These are phyloP conservation scores for Corapipo altera DNA, from an alignment of 2,113 vertebrate species.

Conservation along the genomic window DNA sequence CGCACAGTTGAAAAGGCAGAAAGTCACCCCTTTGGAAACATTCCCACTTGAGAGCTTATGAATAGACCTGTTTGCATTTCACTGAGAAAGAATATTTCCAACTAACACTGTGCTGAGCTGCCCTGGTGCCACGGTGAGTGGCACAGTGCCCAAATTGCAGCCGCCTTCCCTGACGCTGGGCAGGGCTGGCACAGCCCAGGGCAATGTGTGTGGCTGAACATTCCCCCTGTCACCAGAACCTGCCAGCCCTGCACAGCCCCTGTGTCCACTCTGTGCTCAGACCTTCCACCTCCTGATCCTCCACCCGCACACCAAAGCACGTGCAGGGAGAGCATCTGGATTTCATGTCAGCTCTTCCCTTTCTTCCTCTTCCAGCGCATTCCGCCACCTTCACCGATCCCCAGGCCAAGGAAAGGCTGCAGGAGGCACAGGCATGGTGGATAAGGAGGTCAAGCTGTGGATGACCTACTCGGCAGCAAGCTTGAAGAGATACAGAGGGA, in stretches of 20 bases:
- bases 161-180: accelerated
- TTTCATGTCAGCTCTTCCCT: neutral
- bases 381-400: neutral
- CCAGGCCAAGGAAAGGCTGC: accelerated
- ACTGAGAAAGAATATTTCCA: neutral
- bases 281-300: neutral
- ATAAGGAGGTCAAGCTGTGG: neutral
- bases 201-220: accelerated
- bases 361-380: neutral
- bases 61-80: neutral
- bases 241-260: neutral
- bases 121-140: neutral
- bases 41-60: neutral
- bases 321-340: neutral
- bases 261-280: accelerated
- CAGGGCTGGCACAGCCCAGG: neutral
- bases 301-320: neutral
- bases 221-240: neutral
- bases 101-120: neutral
- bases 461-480: accelerated
- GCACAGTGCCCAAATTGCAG: neutral
- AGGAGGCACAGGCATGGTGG: neutral
- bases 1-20: accelerated
- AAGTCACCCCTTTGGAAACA: neutral
- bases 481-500: neutral